These are phyloP conservation scores for Molossus molossus DNA, from an alignment of 2,797 vertebrate species.

Conservation along the genomic window DNA sequence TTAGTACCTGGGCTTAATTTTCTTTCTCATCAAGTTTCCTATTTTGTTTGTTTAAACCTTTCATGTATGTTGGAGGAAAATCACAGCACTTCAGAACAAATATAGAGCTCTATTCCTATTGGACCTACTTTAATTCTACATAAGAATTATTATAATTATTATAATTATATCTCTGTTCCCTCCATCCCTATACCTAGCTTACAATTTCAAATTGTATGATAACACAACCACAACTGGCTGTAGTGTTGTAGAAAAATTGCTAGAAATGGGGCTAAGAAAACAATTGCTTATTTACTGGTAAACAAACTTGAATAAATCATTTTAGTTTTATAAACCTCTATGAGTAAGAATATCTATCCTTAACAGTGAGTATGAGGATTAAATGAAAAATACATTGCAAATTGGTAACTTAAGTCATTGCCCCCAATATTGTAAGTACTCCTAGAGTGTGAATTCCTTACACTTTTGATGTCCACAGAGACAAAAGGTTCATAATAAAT, in stretches of 20 bases:
- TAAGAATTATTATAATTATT: background rate
- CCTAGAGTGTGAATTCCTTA: background rate
- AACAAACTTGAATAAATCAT: background rate
- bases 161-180: background rate
- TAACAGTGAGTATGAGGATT: background rate
- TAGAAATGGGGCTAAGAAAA: background rate
- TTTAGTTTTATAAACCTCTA: conserved; percentile 4
- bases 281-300: background rate
- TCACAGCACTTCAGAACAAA: conserved; percentile 46
- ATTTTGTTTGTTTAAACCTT: conserved; percentile 59
- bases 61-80: conserved; percentile 16
- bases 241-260: background rate
- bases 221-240: background rate
- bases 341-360: background rate
- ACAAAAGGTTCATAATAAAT: background rate
- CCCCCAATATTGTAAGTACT: background rate
- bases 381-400: background rate
- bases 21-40: conserved; percentile 56
- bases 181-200: background rate
- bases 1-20: conserved; percentile 54
- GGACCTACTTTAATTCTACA: conserved; percentile 52
- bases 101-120: conserved; percentile 69
- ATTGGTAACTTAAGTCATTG: background rate
- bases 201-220: background rate
- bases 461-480: background rate